These are phyloP conservation scores for Clarias batrachus DNA, from an alignment of 2,113 vertebrate species.

Conservation along the genomic window DNA sequence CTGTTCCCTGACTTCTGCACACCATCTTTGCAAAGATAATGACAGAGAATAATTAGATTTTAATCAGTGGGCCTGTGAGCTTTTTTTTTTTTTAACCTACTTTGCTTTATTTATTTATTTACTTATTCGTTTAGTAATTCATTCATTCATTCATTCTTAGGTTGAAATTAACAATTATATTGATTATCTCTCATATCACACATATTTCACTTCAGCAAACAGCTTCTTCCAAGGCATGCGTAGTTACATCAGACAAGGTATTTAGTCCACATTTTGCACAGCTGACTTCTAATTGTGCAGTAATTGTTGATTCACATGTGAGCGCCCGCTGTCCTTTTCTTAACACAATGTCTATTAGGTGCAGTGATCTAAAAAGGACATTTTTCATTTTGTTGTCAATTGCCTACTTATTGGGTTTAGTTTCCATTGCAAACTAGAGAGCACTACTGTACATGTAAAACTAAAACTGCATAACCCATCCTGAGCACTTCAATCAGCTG, in stretches of 20 bases:
- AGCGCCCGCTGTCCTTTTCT: not conserved
- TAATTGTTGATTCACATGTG: not conserved
- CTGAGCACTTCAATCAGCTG: not conserved
- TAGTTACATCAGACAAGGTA: not conserved
- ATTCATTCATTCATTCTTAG: not conserved
- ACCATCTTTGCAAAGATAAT: slow-evolving; percentile 60
- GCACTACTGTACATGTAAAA: not conserved
- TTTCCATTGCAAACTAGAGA: not conserved
- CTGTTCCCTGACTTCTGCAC: slow-evolving; percentile 55
- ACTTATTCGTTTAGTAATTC: not conserved
- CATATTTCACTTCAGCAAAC: not conserved
- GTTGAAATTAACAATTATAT: not conserved
- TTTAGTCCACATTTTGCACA: not conserved
- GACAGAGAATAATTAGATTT: slow-evolving; percentile 62
- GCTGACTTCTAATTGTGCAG: not conserved
- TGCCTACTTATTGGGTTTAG: not conserved
- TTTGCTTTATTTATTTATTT: not conserved
- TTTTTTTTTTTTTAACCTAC: slow-evolving; percentile 32
- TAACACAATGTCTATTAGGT: not conserved
- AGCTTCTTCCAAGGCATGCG: not conserved
- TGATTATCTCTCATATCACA: not conserved
- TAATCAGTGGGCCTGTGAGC: slow-evolving; percentile 52
- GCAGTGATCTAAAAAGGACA: not conserved
- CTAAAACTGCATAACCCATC: not conserved
- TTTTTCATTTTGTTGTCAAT: not conserved